These are phyloP conservation scores for Ips typographus DNA, from an alignment of 1,140 invertebrate species.

Conservation along the genomic window DNA sequence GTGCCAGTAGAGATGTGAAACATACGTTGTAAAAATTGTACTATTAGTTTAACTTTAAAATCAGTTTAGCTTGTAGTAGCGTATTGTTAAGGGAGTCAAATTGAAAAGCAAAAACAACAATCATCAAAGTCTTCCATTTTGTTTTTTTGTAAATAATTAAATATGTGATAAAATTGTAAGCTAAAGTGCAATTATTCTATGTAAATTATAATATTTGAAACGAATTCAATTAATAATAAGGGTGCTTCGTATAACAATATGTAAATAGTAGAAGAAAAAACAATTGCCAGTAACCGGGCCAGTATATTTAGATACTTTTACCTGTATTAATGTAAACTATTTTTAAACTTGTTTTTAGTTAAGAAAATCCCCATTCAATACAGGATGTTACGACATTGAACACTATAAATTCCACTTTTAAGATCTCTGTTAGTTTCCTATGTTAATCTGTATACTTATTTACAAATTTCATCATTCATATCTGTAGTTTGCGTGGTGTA, in stretches of 20 bases:
- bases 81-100: too few species aligned
- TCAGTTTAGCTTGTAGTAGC: neutral
- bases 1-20: slow-evolving; percentile 39
- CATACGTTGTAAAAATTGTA: slow-evolving; percentile 14
- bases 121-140: too few species aligned
- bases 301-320: slow-evolving; percentile 29
- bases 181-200: too few species aligned
- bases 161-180: too few species aligned
- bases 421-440: too few species aligned
- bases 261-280: slow-evolving; percentile 10
- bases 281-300: slow-evolving; percentile 33
- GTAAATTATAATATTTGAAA: too few species aligned
- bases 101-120: too few species aligned
- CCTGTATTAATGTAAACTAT: slow-evolving; percentile 12
- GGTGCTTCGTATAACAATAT: slow-evolving; percentile 1
- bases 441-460: neutral
- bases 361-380: too few species aligned
- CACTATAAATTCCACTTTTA: too few species aligned
- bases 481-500: neutral
- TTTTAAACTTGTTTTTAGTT: neutral
- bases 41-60: slow-evolving; percentile 1
- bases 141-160: too few species aligned
- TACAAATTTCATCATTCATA: neutral
- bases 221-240: neutral
- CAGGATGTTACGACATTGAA: too few species aligned